Evolutionary conservation across 2,113 vertebrate genomes (phyloP).

Genomic region (Neoarius graeffei): DNA sequence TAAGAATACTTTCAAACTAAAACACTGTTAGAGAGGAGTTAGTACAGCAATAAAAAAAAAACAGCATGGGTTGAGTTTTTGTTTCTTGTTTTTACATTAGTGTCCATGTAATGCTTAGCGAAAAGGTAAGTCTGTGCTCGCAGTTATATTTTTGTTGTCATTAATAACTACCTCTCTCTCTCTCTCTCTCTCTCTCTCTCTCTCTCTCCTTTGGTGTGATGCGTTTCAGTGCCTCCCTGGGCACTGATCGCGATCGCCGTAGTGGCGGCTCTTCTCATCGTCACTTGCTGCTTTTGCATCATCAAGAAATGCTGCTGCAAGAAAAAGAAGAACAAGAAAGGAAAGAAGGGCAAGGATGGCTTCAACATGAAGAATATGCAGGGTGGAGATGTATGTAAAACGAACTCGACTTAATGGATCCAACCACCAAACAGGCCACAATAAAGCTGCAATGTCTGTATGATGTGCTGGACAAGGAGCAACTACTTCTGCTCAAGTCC

Average conservation of each 20-base stretch:
- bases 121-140: not conserved
- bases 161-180: not conserved
- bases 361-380: slow-evolving; percentile 98
- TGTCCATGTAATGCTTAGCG: not conserved
- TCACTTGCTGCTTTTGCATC: slow-evolving; percentile 98
- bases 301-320: slow-evolving; percentile 99
- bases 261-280: slow-evolving; percentile 86
- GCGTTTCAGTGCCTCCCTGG: slow-evolving; percentile 87
- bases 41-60: not conserved
- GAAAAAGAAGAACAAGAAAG: slow-evolving; percentile 99
- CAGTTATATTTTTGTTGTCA: not conserved
- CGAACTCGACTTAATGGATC: not conserved
- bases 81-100: not conserved
- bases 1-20: not conserved
- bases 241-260: slow-evolving; percentile 92
- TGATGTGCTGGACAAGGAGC: not conserved
- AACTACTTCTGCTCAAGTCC: not conserved
- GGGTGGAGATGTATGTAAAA: slow-evolving; percentile 73
- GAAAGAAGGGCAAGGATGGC: slow-evolving; percentile 92
- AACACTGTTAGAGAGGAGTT: not conserved
- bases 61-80: not conserved
- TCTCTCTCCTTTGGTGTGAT: not conserved
- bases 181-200: slow-evolving; percentile 1
- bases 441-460: not conserved
- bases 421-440: not conserved